Evolutionary conservation across 2,888 invertebrate genomes (phyloP).

Genomic region (Carpatolechia fugitivella): DNA sequence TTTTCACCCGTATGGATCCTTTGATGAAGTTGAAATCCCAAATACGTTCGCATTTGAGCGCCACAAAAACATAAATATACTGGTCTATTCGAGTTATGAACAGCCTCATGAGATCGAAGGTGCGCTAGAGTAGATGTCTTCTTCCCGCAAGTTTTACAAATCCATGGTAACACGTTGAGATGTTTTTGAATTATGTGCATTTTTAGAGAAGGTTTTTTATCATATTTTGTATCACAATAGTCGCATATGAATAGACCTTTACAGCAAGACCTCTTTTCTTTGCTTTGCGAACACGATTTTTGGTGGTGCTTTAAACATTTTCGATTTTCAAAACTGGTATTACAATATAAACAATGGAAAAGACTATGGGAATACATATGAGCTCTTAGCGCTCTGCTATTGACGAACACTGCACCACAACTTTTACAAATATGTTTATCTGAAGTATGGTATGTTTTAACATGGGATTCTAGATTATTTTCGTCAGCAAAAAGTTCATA

Average conservation of each 20-base stretch:
- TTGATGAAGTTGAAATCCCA: conserved; percentile 56
- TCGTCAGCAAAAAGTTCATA: conserved; percentile 40
- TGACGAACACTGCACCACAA: conserved; percentile 49
- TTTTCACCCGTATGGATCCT: conserved; percentile 60
- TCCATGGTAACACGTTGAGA: conserved; percentile 52
- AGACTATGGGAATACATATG: conserved; percentile 54
- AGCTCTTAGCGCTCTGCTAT: conserved; percentile 47
- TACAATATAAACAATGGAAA: conserved; percentile 52
- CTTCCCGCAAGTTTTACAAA: conserved; percentile 59
- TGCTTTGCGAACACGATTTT: conserved; percentile 34
- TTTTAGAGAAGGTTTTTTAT: conserved; percentile 56
- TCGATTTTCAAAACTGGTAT: conserved; percentile 50
- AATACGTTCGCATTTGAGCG: conserved; percentile 47
- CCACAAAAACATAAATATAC: conserved; percentile 54
- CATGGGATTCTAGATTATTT: conserved; percentile 32
- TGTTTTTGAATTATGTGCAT: conserved; percentile 66
- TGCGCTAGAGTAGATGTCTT: conserved; percentile 57
- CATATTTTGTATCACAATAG: conserved; percentile 53
- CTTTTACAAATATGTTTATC: conserved; percentile 37
- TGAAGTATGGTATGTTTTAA: conserved; percentile 31
- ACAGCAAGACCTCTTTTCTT: background rate
- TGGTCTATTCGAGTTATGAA: conserved; percentile 47
- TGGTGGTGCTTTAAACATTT: conserved; percentile 55
- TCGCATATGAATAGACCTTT: conserved; percentile 45
- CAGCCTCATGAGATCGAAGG: conserved; percentile 48